Evolutionary conservation across 2,113 vertebrate genomes (phyloP).

Genomic region (Bubo scandiacus): DNA sequence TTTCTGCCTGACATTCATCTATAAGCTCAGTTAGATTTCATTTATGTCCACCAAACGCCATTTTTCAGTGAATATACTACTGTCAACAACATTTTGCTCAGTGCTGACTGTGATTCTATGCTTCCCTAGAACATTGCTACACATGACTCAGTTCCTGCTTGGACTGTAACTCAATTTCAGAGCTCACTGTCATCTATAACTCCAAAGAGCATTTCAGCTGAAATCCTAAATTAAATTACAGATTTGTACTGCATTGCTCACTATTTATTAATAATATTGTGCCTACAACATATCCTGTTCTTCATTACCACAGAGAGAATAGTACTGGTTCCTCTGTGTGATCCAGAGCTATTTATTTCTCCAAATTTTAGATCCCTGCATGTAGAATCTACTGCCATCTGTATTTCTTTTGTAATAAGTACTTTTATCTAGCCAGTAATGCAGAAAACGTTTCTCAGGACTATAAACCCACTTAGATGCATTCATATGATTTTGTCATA

Average conservation of each 20-base stretch:
- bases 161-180: conserved; percentile 55
- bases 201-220: conserved; percentile 55
- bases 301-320: conserved; percentile 28
- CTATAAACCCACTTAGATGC: neutral
- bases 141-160: conserved; percentile 64
- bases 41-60: neutral
- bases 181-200: conserved; percentile 32
- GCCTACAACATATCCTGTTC: conserved; percentile 62
- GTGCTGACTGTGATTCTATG: neutral
- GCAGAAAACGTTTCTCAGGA: neutral
- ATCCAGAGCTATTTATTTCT: conserved; percentile 39
- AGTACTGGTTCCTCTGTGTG: conserved; percentile 12
- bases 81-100: neutral
- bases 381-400: neutral
- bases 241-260: conserved; percentile 33
- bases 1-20: neutral
- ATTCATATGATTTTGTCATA: neutral
- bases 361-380: neutral
- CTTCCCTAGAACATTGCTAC: conserved; percentile 22
- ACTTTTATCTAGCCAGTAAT: neutral
- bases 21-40: neutral
- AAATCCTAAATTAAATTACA: conserved; percentile 55
- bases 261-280: conserved; percentile 64
- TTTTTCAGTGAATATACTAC: neutral
- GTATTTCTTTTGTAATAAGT: neutral